Conservation (phyloP, 1,140 invertebrate species). For the Drosophila melanica region DNA sequence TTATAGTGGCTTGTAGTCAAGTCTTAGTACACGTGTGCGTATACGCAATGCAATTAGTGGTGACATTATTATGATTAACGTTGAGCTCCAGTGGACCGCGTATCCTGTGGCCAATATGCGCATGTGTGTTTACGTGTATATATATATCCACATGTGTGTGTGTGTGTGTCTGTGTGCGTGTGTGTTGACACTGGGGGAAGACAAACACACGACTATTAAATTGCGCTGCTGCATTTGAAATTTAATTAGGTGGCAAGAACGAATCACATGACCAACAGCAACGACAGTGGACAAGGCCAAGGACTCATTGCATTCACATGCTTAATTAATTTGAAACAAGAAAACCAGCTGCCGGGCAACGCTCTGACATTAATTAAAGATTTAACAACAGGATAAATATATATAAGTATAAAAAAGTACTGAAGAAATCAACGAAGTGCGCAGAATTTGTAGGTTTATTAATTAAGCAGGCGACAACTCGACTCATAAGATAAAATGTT, state of each 20-base stretch:
- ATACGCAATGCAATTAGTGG: constrained; percentile 79
- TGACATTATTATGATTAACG: constrained; percentile 80
- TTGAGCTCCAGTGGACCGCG: constrained; percentile 37
- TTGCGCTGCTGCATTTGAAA: constrained; percentile 67
- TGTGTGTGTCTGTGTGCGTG: background rate
- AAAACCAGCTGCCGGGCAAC: constrained; percentile 5
- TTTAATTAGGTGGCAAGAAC: constrained; percentile 67
- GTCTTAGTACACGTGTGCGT: constrained; percentile 72
- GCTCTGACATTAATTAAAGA: constrained; percentile 46
- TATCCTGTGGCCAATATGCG: background rate
- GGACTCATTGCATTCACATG: background rate
- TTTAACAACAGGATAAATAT: constrained; percentile 41
- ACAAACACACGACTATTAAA: constrained; percentile 47
- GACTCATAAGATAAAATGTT: constrained; percentile 34
- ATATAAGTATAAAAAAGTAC: constrained; percentile 4
- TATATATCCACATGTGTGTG: background rate
- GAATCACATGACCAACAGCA: constrained; percentile 39
- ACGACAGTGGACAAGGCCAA: constrained; percentile 7
- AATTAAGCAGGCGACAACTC: constrained; percentile 43
- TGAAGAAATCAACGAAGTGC: background rate
- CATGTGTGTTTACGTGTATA: background rate
- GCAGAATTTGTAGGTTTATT: constrained; percentile 10
- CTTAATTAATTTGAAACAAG: constrained; percentile 48
- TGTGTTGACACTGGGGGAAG: constrained; percentile 21
- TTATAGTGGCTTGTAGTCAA: constrained; percentile 33